Percentiles rank a stretch among this genome's conserved stretches.
Evolutionary conservation across 2,113 vertebrate species (phyloP).

Genomic region (Brachionichthys hirsutus): DNA sequence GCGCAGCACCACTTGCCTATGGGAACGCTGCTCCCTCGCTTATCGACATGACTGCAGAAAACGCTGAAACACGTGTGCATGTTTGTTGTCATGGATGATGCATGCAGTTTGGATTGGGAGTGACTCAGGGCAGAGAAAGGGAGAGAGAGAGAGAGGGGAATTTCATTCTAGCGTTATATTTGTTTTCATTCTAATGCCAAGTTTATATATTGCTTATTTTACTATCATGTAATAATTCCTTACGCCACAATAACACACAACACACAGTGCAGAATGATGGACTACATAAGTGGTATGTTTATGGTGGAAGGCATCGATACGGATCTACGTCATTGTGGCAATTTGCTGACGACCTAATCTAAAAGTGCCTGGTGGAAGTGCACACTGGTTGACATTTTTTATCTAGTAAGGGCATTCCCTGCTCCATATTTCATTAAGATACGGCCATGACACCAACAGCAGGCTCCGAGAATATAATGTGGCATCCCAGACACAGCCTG

Average conservation of each 20-base stretch:
- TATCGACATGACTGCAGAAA: constrained; percentile 9
- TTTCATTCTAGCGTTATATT: not conserved
- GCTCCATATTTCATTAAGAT: constrained; percentile 50
- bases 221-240: not conserved
- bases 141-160: constrained; percentile 5
- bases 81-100: constrained; percentile 29
- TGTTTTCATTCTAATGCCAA: not conserved
- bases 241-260: not conserved
- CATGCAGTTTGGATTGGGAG: not conserved
- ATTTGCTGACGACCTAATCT: constrained; percentile 42
- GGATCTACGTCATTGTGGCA: constrained; percentile 28
- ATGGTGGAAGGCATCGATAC: constrained; percentile 19
- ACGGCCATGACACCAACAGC: constrained; percentile 22
- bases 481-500: constrained; percentile 2
- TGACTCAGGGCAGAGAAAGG: too few relatives aligned
- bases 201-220: constrained; percentile 1
- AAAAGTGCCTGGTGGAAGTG: constrained; percentile 16
- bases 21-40: constrained; percentile 16
- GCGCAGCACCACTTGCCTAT: constrained; percentile 7
- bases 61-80: constrained; percentile 2
- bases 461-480: constrained; percentile 9
- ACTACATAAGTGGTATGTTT: not conserved
- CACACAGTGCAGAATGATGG: constrained; percentile 12
- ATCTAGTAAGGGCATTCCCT: constrained; percentile 21
- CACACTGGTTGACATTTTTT: constrained; percentile 31